phyloP scores from a whole-genome alignment of 2,888 invertebrate genomes.

The Luperina nickerlii region DNA sequence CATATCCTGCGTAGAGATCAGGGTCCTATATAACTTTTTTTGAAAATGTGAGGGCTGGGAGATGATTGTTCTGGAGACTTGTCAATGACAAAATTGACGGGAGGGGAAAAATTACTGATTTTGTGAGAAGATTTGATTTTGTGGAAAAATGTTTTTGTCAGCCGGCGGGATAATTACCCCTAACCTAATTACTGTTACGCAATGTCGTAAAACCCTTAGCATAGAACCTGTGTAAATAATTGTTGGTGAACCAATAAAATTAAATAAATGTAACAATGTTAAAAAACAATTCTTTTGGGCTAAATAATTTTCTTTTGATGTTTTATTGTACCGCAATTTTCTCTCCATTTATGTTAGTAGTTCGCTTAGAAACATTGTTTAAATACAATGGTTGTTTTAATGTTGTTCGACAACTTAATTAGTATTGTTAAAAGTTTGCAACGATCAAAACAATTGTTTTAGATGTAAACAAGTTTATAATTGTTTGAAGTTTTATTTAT shows the following conservation, averaged over 20 bases:
- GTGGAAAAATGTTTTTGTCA: not conserved
- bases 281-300: not conserved
- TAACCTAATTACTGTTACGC: no score
- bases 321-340: constrained; percentile 6
- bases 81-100: constrained; percentile 9
- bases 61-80: constrained; percentile 44
- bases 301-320: not conserved
- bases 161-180: not conserved
- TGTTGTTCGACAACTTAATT: constrained; percentile 17
- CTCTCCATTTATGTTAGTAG: not conserved
- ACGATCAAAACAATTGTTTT: constrained; percentile 16
- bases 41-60: not conserved
- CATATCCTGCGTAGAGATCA: constrained; percentile 57
- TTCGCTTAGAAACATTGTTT: not conserved
- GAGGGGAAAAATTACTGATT: not conserved
- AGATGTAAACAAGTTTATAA: constrained; percentile 19
- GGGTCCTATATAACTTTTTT: constrained; percentile 45
- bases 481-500: not conserved
- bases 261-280: not conserved
- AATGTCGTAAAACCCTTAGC: no score
- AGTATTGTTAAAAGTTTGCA: not conserved
- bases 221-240: no score
- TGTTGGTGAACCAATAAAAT: no score
- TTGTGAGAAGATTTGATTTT: constrained; percentile 17
- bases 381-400: constrained; percentile 3